Evolutionary conservation across 2,797 vertebrate genomes (phyloP).

Genomic region (Fistularia tabacaria): DNA sequence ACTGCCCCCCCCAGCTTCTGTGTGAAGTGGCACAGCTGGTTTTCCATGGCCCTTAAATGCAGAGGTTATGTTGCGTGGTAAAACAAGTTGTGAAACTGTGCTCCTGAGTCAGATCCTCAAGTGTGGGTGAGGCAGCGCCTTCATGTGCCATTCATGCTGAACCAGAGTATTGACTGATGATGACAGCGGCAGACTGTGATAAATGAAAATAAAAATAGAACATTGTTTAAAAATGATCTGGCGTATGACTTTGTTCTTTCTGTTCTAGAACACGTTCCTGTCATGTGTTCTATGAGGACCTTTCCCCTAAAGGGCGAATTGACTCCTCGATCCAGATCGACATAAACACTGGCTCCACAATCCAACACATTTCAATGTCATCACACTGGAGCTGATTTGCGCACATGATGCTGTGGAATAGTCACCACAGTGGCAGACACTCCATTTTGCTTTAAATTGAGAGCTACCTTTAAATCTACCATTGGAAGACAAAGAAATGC

Average conservation of each 20-base stretch:
- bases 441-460: too few species aligned
- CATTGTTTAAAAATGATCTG: slow-evolving; percentile 42
- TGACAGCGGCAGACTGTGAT: slow-evolving; percentile 36
- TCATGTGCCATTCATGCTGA: slow-evolving; percentile 17
- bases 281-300: too few species aligned
- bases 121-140: slow-evolving; percentile 29
- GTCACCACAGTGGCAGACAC: too few species aligned
- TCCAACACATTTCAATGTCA: too few species aligned
- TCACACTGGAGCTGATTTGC: too few species aligned
- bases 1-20: background rate
- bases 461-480: too few species aligned
- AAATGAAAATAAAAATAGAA: slow-evolving; percentile 64
- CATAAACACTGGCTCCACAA: too few species aligned
- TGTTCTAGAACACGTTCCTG: background rate
- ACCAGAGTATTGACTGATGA: slow-evolving; percentile 18
- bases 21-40: slow-evolving; percentile 59
- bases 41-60: slow-evolving; percentile 50
- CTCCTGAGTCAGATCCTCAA: slow-evolving; percentile 16
- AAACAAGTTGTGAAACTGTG: slow-evolving; percentile 37
- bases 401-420: too few species aligned
- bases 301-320: too few species aligned
- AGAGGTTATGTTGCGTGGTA: slow-evolving; percentile 25
- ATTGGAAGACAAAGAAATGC: too few species aligned
- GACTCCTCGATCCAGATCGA: too few species aligned
- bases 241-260: slow-evolving; percentile 19